These are phyloP conservation scores for Archivesica marissinica DNA, from an alignment of 1,140 invertebrate species.

Conservation along the genomic window DNA sequence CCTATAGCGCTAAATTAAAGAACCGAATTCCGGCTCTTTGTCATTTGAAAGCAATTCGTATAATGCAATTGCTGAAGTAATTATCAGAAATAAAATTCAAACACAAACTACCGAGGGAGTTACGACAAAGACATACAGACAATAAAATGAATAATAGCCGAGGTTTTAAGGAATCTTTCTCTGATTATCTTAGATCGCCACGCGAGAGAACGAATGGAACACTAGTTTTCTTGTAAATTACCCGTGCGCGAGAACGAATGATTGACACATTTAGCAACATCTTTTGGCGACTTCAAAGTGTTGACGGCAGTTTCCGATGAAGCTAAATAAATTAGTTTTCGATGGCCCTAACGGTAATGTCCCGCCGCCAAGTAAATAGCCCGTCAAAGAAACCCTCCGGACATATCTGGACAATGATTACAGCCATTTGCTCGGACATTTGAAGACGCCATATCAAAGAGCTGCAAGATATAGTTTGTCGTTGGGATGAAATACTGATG, in stretches of 20 bases:
- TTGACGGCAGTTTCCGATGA: conserved; percentile 16
- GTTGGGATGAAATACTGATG: not conserved
- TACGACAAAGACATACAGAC: not conserved
- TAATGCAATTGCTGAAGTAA: conserved; percentile 45
- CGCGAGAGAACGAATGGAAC: conserved; percentile 19
- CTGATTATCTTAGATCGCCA: conserved; percentile 30
- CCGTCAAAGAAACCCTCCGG: conserved; percentile 30
- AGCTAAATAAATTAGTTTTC: conserved; percentile 42
- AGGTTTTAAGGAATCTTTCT: not conserved
- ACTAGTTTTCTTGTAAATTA: conserved; percentile 27
- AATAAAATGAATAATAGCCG: conserved; percentile 28
- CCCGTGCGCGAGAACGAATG: conserved; percentile 12
- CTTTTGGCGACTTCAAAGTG: conserved; percentile 47
- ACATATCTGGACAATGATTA: conserved; percentile 26
- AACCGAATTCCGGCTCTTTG: conserved; percentile 23
- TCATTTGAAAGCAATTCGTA: conserved; percentile 20
- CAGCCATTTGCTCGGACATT: conserved; percentile 10
- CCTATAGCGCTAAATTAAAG: conserved; percentile 48
- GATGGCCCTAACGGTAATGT: conserved; percentile 34
- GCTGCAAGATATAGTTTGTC: not conserved
- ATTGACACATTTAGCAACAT: conserved; percentile 34
- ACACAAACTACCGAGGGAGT: conserved; percentile 30
- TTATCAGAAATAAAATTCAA: conserved; percentile 45
- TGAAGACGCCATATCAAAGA: not conserved
- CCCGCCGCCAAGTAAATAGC: conserved; percentile 45